Evolutionary conservation across 2,113 vertebrate species (phyloP), one percentile per base, ranked within the genome.

Genomic region (Aix galericulata): DNA sequence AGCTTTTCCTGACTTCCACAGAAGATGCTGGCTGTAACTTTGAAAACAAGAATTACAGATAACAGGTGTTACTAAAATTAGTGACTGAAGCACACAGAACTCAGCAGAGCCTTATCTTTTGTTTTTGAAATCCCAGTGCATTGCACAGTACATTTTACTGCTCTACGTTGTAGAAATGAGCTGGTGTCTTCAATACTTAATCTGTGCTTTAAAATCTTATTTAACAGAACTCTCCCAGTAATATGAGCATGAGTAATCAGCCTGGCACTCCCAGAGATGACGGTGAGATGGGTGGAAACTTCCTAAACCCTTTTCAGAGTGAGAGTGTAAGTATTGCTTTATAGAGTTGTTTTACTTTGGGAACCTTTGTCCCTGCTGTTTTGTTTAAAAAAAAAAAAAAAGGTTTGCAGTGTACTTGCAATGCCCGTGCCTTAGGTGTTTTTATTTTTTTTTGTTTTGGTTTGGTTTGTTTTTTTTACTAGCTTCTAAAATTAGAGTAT

Each of bases 211-310:
- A 48, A 81, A 94, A 96, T 97, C 83, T 96, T 79, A 5, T 88
- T 97, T 89, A 85, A 94, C 97, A 99, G 99, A 99, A 99, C 96
- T 99, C 99, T 97, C 99, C 99, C 92, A 99, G 99, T 97, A 99
- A 99, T 97, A 98, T 99, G 96, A 99, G 99, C 98, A 99, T 99
- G 98, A 99, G 98, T 97, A 99, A 99, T 97, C 99, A 99, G 95
- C 99, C 99, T 23, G 99, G 99, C 96, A 99, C 99, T 89, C 99
- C 99, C 82, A 98, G 99, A 89, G 99, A 99, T 97, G 99, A 99
- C 44, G 98, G 99, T 78, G 99, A 99, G 97, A 99, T 99, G 98
- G 98, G 99, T 93, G 99, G 99, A 95, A 99, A 99, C 98, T 99
- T 99, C 98, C 98, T 99, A 97, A 99, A 99, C 96, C 99, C 99